phyloP scores from a whole-genome alignment of 1,140 invertebrate species.

The Chymomyza costata region DNA sequence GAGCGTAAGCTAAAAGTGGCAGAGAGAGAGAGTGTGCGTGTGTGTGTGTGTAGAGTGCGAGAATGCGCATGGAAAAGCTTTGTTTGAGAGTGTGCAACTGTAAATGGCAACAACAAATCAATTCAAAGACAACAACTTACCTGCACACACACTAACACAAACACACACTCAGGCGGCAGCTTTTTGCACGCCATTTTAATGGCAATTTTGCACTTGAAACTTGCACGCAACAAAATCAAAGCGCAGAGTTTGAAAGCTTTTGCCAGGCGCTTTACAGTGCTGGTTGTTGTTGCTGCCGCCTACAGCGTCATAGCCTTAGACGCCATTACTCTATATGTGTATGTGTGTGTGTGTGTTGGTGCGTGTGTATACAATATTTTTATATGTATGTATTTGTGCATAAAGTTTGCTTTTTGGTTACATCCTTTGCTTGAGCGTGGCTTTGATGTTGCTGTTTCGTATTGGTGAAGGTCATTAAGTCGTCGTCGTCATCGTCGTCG shows the following conservation, averaged over 20 bases:
- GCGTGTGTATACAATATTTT: constrained; percentile 33
- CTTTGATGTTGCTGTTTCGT: constrained; percentile 3
- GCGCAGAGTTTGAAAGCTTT: constrained; percentile 43
- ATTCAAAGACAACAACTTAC: background rate
- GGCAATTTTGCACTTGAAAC: constrained; percentile 67
- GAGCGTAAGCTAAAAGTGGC: constrained; percentile 3
- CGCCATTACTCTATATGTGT: no score
- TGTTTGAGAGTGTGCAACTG: constrained; percentile 15
- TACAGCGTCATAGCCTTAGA: constrained; percentile 39
- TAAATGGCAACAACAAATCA: constrained; percentile 7
- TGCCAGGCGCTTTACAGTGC: constrained; percentile 39
- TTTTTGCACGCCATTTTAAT: constrained; percentile 48
- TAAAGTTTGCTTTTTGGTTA: constrained; percentile 60
- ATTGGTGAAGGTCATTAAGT: constrained; percentile 72
- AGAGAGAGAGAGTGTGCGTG: constrained; percentile 34
- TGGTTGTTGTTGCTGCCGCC: constrained; percentile 7
- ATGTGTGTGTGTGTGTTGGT: constrained; percentile 14
- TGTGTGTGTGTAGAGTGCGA: constrained; percentile 5
- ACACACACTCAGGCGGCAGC: constrained; percentile 6
- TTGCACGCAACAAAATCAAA: constrained; percentile 48
- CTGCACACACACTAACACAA: constrained; percentile 3
- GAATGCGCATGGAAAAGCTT: constrained; percentile 22
- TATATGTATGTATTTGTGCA: background rate
- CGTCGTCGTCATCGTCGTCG: constrained; percentile 35
- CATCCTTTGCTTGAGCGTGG: constrained; percentile 46